Evolutionary conservation across 2,113 vertebrate genomes (phyloP), one percentile per base, ranked within the genome.

Genomic region (western clawed frog (Xenopus tropicalis)): DNA sequence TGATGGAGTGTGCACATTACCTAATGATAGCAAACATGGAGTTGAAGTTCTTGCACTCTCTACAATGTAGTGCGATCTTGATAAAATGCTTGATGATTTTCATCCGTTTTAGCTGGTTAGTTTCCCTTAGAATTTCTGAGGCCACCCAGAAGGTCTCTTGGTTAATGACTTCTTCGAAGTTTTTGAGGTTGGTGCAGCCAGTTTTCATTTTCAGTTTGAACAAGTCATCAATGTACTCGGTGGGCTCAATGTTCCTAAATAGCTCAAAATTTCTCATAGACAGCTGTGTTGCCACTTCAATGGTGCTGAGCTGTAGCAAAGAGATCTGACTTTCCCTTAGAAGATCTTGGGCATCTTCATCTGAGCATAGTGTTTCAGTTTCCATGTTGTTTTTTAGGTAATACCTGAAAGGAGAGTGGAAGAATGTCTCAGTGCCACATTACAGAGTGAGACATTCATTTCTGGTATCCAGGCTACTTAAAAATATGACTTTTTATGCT

Each of bases 11-110:
- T 59, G 11, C 58, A 9, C 2, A 65, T 79, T 84, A 99, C 97
- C 97, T 98, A 86, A 99, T 99, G 81, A 99, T 98, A 72, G 97
- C 97, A 82, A 99, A 98, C 97, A 99, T 99, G 0, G 97, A 99
- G 90, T 96, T 99, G 86, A 99, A 99, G 88, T 99, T 99, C 89
- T 99, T 99, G 95, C 97, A 99, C 78, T 98, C 97, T 76, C 97
- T 88, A 80, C 97, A 99, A 85, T 99, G 97, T n/a, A 98, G 85
- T 0, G 97, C 97, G 67, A 98, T 99, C 87, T 99, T 99, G 87
- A 99, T 93, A 85, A 98, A 98, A 86, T 98, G 97, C 82, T 99
- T 99, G 78, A 98, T 84, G 64, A 90, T 98, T 88, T 99, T 99
- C 96, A 98, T 98, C 79, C 96, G 93, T 78, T 98, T 98, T 29